A percentile compares a stretch with the other conserved stretches of the same genome.
These are phyloP conservation scores for Lemur catta DNA, from an alignment of 2,797 vertebrate species.

Conservation along the genomic window DNA sequence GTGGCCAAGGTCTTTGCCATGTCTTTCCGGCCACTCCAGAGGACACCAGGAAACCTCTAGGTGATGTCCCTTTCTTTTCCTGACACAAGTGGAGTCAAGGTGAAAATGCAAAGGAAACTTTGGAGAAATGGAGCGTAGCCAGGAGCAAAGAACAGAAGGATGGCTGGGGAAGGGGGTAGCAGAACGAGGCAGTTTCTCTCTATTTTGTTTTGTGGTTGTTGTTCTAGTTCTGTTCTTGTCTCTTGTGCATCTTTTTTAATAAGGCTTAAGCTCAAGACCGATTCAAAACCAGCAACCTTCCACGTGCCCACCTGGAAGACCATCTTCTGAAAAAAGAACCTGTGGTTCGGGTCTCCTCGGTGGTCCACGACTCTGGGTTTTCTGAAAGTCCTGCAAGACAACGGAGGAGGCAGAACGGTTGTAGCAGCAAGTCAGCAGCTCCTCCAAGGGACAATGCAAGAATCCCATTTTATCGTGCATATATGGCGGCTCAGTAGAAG, in stretches of 20 bases:
- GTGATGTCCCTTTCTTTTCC: background rate
- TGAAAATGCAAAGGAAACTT: background rate
- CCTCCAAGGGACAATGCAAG: rapidly evolving
- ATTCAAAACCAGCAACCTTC: background rate
- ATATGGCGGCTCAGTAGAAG: background rate
- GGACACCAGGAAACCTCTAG: background rate
- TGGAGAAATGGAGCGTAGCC: too few species aligned
- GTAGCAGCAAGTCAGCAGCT: background rate
- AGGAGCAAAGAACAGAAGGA: background rate
- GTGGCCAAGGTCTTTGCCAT: background rate
- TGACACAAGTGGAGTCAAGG: too few species aligned
- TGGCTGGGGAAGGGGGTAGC: rapidly evolving
- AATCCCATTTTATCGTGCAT: background rate
- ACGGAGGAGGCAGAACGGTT: background rate
- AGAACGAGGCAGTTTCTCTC: background rate
- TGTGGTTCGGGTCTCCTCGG: background rate
- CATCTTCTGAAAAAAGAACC: background rate
- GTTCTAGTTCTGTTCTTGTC: background rate
- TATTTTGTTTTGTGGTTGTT: background rate
- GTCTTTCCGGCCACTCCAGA: background rate
- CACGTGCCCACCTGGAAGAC: background rate
- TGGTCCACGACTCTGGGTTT: background rate
- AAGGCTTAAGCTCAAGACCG: background rate
- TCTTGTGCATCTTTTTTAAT: background rate
- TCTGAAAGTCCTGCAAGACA: background rate